A percentile compares a stretch with the other conserved stretches of the same genome.
Conservation (phyloP, 1,140 invertebrate genomes). For the Euura saliciscinereae region DNA sequence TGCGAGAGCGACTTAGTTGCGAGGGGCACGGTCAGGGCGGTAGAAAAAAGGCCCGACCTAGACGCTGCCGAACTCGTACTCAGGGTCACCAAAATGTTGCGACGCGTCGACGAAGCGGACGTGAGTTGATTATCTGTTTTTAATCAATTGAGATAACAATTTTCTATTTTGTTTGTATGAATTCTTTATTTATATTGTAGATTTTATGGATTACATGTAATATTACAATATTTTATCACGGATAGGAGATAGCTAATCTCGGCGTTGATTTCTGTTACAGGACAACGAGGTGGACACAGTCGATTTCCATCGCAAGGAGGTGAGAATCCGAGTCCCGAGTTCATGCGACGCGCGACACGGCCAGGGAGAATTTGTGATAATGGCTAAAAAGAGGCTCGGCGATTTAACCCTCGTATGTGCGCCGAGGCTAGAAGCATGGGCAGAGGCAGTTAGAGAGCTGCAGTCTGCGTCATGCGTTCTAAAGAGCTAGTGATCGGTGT, state of each 20-base stretch:
- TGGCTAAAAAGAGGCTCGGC: conserved; percentile 75
- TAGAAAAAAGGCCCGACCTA: conserved; percentile 66
- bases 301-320: conserved; percentile 42
- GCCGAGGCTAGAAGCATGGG: conserved; percentile 74
- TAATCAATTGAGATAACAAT: neutral
- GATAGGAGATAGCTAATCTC: too few species aligned
- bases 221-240: too few species aligned
- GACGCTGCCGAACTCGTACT: conserved; percentile 71
- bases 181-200: neutral
- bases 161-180: neutral
- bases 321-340: conserved; percentile 64
- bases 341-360: conserved; percentile 74
- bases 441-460: conserved; percentile 63
- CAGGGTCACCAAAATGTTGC: conserved; percentile 70
- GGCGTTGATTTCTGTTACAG: conserved; percentile 33
- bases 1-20: conserved; percentile 82
- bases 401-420: conserved; percentile 75
- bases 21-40: conserved; percentile 70
- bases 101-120: conserved; percentile 58
- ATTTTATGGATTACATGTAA: too few species aligned
- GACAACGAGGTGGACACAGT: conserved; percentile 48
- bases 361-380: conserved; percentile 78
- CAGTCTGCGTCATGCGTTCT: conserved; percentile 72
- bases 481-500: conserved; percentile 48
- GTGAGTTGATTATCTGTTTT: conserved; percentile 29